Percentiles rank a stretch among this genome's conserved stretches.
phyloP scores from a whole-genome alignment of 1,140 invertebrate species.

The Bombus superbus region DNA sequence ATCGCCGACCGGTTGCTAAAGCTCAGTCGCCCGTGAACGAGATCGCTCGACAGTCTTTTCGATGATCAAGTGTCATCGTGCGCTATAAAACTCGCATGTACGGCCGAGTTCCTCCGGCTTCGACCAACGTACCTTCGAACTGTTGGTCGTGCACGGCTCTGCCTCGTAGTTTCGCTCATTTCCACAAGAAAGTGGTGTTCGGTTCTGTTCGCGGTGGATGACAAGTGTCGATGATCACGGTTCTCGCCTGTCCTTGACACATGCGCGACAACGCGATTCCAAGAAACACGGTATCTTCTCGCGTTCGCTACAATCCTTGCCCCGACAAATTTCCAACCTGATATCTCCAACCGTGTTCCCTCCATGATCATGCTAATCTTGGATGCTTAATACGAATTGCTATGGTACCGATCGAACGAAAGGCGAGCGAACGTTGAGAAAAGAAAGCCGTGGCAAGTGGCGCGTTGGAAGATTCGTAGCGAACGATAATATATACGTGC shows the following conservation, averaged over 20 bases:
- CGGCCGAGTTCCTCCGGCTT: neutral
- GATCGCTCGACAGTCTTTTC: conserved; percentile 5
- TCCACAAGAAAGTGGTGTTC: neutral
- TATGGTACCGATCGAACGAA: neutral
- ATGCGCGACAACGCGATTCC: neutral
- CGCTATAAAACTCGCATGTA: conserved; percentile 15
- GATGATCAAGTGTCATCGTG: conserved; percentile 30
- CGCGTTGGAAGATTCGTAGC: neutral
- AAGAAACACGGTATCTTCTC: too few relatives aligned
- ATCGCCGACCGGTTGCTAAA: conserved; percentile 11
- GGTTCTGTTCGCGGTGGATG: neutral
- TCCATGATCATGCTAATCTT: neutral
- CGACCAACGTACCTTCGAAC: neutral
- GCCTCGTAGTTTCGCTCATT: neutral
- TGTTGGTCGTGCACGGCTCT: neutral
- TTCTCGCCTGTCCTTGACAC: too few relatives aligned
- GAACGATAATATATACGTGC: neutral
- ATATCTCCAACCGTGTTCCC: neutral
- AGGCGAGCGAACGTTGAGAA: too few relatives aligned
- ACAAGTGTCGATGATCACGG: neutral
- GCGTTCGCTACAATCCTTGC: neutral
- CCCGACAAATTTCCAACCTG: neutral
- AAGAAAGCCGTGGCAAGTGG: neutral
- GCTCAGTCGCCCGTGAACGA: conserved; percentile 27
- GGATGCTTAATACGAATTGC: too few relatives aligned